These are phyloP conservation scores for Opisthograptis luteolata DNA, from an alignment of 2,888 invertebrate genomes.

Conservation along the genomic window DNA sequence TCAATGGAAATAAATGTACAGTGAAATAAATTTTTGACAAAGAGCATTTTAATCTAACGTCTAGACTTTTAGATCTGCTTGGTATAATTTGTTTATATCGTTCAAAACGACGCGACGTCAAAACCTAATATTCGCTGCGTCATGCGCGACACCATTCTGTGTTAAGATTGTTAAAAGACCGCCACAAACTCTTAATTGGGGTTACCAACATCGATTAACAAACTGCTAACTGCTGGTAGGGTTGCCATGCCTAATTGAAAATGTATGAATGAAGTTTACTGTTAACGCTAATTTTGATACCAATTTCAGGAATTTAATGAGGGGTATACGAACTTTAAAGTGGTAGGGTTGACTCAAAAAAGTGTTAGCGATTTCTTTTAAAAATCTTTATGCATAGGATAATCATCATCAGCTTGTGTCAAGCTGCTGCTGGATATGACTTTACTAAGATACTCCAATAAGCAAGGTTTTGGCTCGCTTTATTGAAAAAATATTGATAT, in stretches of 20 bases:
- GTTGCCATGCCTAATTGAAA: conserved; percentile 40
- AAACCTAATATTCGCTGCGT: conserved; percentile 53
- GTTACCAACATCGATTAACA: conserved; percentile 66
- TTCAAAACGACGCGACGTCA: conserved; percentile 40
- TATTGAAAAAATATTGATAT: too few species aligned
- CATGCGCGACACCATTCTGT: conserved; percentile 61
- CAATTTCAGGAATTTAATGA: conserved; percentile 9
- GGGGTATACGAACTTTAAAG: conserved; percentile 1
- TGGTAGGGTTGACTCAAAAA: neutral
- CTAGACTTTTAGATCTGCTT: too few species aligned
- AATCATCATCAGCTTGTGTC: too few species aligned
- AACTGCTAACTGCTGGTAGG: conserved; percentile 50
- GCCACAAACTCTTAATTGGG: conserved; percentile 72
- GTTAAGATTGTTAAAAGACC: conserved; percentile 70
- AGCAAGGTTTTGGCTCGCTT: too few species aligned
- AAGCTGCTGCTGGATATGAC: too few species aligned
- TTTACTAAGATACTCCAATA: too few species aligned
- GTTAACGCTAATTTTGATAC: conserved; percentile 10
- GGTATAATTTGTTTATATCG: conserved; percentile 31
- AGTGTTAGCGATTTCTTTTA: neutral
- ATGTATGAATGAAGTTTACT: conserved; percentile 26
- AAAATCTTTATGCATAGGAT: too few species aligned
- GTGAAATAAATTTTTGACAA: too few species aligned
- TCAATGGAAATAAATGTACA: too few species aligned
- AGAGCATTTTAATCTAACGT: too few species aligned